A percentile compares a stretch with the other conserved stretches of the same genome.
These are phyloP conservation scores for Cosmia pyralina DNA, from an alignment of 2,888 invertebrate species.

Conservation along the genomic window DNA sequence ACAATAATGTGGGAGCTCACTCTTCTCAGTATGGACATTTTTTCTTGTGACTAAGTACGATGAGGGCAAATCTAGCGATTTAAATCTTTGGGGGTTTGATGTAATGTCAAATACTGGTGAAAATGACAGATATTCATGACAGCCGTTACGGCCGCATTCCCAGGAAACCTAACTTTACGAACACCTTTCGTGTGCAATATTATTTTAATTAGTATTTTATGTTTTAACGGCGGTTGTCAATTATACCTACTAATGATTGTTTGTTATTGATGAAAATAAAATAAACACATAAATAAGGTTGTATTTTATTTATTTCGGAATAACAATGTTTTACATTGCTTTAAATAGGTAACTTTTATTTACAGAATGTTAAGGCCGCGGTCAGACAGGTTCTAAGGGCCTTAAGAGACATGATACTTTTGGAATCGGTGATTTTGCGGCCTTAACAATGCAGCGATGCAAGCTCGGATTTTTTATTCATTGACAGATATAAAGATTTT, in stretches of 20 bases:
- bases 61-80: too few relatives aligned
- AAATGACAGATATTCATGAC: too few relatives aligned
- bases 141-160: too few relatives aligned
- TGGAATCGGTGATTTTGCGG: not conserved
- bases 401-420: not conserved
- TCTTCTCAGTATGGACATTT: too few relatives aligned
- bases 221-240: not conserved
- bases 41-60: too few relatives aligned
- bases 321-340: slow-evolving; percentile 12
- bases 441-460: not conserved
- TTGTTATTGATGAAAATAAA: not conserved
- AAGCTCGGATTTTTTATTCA: too few relatives aligned
- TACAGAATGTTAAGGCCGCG: slow-evolving; percentile 8
- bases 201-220: not conserved
- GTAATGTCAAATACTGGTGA: too few relatives aligned
- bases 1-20: too few relatives aligned
- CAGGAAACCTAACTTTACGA: not conserved
- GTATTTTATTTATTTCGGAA: slow-evolving; percentile 22
- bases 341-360: slow-evolving; percentile 8
- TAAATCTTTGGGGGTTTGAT: too few relatives aligned
- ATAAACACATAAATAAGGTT: not conserved
- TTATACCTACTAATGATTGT: slow-evolving; percentile 2
- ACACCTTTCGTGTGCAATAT: not conserved
- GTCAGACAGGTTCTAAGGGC: not conserved
- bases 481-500: too few relatives aligned